Evolutionary conservation across 2,888 invertebrate genomes (phyloP).

Genomic region (Gastrophysa polygoni): DNA sequence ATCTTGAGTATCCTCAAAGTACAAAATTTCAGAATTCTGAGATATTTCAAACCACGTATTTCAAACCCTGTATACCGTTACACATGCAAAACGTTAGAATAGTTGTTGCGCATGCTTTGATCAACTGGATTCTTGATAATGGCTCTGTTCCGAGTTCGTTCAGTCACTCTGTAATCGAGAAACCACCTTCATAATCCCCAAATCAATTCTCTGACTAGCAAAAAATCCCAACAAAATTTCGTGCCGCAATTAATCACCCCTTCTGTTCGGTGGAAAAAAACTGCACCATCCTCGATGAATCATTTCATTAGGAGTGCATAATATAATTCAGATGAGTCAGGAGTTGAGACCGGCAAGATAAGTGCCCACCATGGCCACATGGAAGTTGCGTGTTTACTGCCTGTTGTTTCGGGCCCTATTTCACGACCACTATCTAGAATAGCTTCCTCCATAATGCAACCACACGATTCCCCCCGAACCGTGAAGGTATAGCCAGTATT

Average conservation of each 20-base stretch:
- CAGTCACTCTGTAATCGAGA: too few species aligned
- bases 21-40: too few species aligned
- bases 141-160: too few species aligned
- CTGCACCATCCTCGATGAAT: slow-evolving; percentile 20
- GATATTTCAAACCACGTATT: too few species aligned
- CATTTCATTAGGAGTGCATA: slow-evolving; percentile 29
- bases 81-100: too few species aligned
- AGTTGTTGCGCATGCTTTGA: too few species aligned
- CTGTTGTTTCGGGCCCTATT: slow-evolving; percentile 20
- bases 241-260: slow-evolving; percentile 9
- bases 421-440: slow-evolving; percentile 20
- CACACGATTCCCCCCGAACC: neutral
- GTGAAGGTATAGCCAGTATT: neutral
- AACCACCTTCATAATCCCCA: neutral
- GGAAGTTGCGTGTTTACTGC: slow-evolving; percentile 29
- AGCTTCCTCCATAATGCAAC: neutral
- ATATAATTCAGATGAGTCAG: slow-evolving; percentile 32
- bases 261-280: slow-evolving; percentile 16
- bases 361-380: slow-evolving; percentile 22
- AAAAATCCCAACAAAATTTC: neutral
- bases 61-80: too few species aligned
- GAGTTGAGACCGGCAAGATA: slow-evolving; percentile 23
- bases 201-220: neutral
- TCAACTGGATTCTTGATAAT: too few species aligned
- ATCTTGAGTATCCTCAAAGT: too few species aligned